Evolutionary conservation across 2,113 vertebrate genomes (phyloP).

Genomic region (Psephotus haematonotus): DNA sequence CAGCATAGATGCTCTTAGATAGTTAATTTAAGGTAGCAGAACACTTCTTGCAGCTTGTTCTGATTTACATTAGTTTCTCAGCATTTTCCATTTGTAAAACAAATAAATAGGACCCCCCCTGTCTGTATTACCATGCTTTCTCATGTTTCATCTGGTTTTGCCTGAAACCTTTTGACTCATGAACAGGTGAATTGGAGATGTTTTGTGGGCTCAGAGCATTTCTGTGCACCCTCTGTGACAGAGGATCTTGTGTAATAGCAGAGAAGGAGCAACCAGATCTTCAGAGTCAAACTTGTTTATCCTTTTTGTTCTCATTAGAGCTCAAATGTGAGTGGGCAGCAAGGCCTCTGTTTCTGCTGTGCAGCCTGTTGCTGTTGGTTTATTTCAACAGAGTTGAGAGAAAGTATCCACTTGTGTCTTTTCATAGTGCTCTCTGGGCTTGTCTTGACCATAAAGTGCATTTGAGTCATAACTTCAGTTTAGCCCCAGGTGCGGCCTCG

Average conservation of each 20-base stretch:
- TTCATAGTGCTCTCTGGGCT: neutral
- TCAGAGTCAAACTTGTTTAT: neutral
- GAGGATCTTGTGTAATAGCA: neutral
- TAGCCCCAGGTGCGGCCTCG: neutral
- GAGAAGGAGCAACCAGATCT: neutral
- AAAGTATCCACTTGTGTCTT: fast-evolving
- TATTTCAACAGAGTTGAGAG: neutral
- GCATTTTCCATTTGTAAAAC: neutral
- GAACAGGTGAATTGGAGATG: neutral
- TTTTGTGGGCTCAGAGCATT: neutral
- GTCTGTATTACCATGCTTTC: neutral
- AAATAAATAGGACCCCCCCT: neutral
- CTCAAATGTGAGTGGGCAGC: fast-evolving
- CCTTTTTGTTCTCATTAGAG: neutral
- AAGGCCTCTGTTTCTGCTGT: neutral
- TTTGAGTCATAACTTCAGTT: neutral
- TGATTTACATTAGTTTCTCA: neutral
- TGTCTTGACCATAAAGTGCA: neutral
- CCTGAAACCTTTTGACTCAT: neutral
- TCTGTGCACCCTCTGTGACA: neutral
- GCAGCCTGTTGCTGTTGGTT: neutral
- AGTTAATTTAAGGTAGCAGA: slow-evolving; percentile 13
- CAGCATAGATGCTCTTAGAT: neutral
- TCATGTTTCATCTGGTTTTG: neutral
- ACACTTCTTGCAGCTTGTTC: neutral